A percentile compares a stretch with the other conserved stretches of the same genome.
These are phyloP conservation scores for Galaxias olidus DNA, from an alignment of 2,797 vertebrate genomes.

Conservation along the genomic window DNA sequence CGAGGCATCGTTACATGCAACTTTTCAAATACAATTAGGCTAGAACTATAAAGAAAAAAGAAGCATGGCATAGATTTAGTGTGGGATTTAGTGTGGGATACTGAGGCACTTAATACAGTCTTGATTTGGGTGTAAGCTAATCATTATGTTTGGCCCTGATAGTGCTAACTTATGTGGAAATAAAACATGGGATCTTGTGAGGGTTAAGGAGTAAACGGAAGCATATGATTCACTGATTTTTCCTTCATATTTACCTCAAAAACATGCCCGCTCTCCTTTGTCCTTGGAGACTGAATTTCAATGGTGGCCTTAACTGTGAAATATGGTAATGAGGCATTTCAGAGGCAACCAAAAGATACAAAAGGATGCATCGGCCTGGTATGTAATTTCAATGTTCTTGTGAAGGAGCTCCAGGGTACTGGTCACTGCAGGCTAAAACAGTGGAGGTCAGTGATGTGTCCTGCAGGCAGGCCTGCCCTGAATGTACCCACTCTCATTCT, in stretches of 20 bases:
- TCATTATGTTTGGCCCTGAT: constrained; percentile 6
- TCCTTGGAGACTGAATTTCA: background rate
- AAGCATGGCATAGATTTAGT: background rate
- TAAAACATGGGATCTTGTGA: background rate
- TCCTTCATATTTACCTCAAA: background rate
- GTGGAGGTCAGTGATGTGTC: background rate
- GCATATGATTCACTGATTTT: background rate
- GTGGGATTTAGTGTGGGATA: background rate
- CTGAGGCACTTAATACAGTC: background rate
- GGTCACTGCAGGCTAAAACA: background rate
- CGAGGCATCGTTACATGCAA: constrained; percentile 14
- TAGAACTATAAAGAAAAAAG: too few species aligned
- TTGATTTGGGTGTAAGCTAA: constrained; percentile 1
- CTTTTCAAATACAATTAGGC: constrained; percentile 33
- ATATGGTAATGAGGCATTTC: constrained; percentile 1
- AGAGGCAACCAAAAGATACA: background rate
- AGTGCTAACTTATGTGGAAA: background rate
- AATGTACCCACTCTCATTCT: background rate
- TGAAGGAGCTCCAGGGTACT: background rate
- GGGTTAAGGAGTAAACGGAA: background rate
- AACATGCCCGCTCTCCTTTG: background rate
- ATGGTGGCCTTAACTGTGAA: background rate
- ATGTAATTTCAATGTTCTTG: background rate
- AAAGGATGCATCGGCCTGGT: background rate
- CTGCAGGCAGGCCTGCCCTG: background rate